Evolutionary conservation across 2,888 invertebrate genomes (phyloP).

Genomic region (Alloplasta piceator): DNA sequence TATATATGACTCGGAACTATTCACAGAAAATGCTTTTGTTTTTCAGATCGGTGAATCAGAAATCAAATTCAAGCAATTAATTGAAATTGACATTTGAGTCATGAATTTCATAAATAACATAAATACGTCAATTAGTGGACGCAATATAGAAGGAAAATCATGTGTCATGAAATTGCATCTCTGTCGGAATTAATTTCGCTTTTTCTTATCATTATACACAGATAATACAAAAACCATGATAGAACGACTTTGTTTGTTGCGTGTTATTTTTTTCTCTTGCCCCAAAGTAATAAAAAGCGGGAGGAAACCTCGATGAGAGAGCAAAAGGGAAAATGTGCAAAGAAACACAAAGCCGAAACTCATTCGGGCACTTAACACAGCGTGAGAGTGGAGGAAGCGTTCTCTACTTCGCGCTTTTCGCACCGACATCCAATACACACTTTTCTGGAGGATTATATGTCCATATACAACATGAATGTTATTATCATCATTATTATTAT

Average conservation of each 20-base stretch:
- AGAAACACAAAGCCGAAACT: constrained; percentile 57
- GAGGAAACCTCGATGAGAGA: neutral
- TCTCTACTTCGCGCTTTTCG: neutral
- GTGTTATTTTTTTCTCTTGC: neutral
- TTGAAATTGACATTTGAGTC: too few species aligned
- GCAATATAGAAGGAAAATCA: too few species aligned
- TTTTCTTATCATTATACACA: neutral
- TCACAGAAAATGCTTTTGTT: too few species aligned
- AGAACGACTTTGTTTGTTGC: neutral
- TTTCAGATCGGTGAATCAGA: too few species aligned
- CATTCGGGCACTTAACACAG: constrained; percentile 47
- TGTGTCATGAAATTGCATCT: neutral
- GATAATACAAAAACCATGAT: neutral
- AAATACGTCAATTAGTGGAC: too few species aligned
- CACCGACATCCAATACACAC: constrained; percentile 3
- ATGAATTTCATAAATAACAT: too few species aligned
- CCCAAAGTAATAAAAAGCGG: neutral
- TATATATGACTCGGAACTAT: too few species aligned
- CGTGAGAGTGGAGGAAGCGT: neutral
- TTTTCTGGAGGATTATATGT: constrained; percentile 5
- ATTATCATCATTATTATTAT: constrained; percentile 13
- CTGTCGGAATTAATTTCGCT: neutral
- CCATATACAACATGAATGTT: neutral
- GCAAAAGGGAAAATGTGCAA: constrained; percentile 7
- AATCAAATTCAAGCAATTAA: too few species aligned